Conservation (phyloP, 2,797 vertebrate genomes). For the Coregonus ussuriensis region DNA sequence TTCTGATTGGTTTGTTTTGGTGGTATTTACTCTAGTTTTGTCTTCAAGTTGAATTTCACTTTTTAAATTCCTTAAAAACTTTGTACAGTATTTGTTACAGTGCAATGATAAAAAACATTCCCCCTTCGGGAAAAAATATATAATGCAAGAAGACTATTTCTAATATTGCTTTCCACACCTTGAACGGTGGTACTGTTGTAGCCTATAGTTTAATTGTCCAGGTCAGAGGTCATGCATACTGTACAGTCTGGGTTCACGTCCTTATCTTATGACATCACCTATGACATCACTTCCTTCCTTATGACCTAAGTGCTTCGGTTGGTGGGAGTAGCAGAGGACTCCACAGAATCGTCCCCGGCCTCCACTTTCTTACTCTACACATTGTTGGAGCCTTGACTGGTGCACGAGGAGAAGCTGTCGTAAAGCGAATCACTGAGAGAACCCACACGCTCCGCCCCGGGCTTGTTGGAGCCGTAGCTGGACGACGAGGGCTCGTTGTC, state of each 20-base stretch:
- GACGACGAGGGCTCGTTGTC: conserved; percentile 61
- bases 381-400: conserved; percentile 85
- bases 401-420: conserved; percentile 88
- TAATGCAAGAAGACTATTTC: conserved; percentile 24
- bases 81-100: conserved; percentile 84
- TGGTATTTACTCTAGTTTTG: conserved; percentile 26
- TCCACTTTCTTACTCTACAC: conserved; percentile 60
- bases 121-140: conserved; percentile 36
- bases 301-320: conserved; percentile 14
- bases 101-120: conserved; percentile 76
- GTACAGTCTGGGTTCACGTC: not conserved
- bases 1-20: conserved; percentile 74
- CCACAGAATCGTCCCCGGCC: not conserved
- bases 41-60: conserved; percentile 77
- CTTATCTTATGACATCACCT: not conserved
- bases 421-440: conserved; percentile 89
- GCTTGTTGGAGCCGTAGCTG: conserved; percentile 66
- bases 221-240: not conserved
- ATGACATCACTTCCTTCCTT: conserved; percentile 3
- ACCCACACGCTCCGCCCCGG: conserved; percentile 73
- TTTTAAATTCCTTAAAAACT: conserved; percentile 74
- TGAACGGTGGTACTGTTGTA: conserved; percentile 25
- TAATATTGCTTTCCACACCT: conserved; percentile 48
- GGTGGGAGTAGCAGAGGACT: not conserved
- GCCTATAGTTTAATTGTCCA: not conserved